A percentile compares a stretch with the other conserved stretches of the same genome.
These are phyloP conservation scores for Apamea crenata DNA, from an alignment of 2,888 invertebrate genomes.

Conservation along the genomic window DNA sequence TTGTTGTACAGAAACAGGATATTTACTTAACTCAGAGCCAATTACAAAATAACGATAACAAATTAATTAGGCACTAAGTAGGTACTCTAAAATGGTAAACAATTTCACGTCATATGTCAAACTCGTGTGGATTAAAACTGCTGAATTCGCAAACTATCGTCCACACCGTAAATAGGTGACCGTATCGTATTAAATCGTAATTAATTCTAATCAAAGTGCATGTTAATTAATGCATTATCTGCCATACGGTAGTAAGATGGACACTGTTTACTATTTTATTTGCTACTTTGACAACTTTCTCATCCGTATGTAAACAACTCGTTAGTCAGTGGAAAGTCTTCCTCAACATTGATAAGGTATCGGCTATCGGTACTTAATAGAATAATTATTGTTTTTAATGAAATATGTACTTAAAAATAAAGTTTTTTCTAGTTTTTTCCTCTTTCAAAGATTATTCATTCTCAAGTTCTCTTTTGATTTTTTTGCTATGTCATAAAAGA, in stretches of 20 bases:
- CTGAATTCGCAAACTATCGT: constrained; percentile 13
- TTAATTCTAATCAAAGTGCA: constrained; percentile 52
- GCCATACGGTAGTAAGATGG: constrained; percentile 41
- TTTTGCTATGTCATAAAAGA: not conserved
- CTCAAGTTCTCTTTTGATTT: not conserved
- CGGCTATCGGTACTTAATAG: no score
- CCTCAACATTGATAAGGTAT: not conserved
- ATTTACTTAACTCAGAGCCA: constrained; percentile 34
- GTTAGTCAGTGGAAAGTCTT: constrained; percentile 44
- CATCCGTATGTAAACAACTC: constrained; percentile 36
- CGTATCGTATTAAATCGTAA: constrained; percentile 32
- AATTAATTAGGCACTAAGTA: constrained; percentile 22
- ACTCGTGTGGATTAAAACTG: constrained; percentile 15
- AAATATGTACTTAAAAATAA: not conserved
- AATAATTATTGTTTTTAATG: constrained; percentile 5
- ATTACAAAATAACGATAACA: constrained; percentile 28
- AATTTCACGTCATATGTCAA: constrained; percentile 27
- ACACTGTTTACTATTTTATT: constrained; percentile 58
- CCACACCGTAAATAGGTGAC: constrained; percentile 46
- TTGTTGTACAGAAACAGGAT: constrained; percentile 13
- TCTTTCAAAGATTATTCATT: not conserved
- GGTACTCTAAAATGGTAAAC: constrained; percentile 41
- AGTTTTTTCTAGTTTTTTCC: constrained; percentile 11
- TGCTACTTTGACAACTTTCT: constrained; percentile 49
- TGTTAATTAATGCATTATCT: constrained; percentile 55